These are phyloP conservation scores for Myrmecobius fasciatus DNA, from an alignment of 2,113 vertebrate genomes.

Conservation along the genomic window DNA sequence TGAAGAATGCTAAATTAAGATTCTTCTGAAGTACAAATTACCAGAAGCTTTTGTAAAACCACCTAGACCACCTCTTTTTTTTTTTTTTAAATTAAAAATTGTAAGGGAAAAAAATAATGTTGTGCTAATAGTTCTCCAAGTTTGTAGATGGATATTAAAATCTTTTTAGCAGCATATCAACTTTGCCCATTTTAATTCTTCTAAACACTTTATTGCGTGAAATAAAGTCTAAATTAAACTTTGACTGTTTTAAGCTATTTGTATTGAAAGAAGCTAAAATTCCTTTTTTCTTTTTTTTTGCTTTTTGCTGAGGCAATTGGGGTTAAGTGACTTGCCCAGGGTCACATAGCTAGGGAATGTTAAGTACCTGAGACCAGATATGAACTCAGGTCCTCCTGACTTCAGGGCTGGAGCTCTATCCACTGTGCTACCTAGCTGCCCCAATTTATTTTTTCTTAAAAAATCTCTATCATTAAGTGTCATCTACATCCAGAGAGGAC, in stretches of 20 bases:
- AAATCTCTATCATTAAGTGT: not conserved
- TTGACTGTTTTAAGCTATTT: conserved; percentile 29
- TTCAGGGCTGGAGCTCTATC: too few species aligned
- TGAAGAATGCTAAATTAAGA: conserved; percentile 42
- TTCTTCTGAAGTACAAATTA: conserved; percentile 36
- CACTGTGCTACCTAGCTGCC: too few species aligned
- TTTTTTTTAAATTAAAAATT: not conserved
- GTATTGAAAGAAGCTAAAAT: conserved; percentile 23
- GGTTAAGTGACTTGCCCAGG: too few species aligned
- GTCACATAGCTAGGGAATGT: too few species aligned
- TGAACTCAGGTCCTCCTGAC: too few species aligned
- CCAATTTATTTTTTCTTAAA: not conserved
- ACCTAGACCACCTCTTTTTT: not conserved
- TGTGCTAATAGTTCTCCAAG: not conserved
- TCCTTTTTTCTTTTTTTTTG: too few species aligned
- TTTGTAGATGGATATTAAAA: not conserved
- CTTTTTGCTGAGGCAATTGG: too few species aligned
- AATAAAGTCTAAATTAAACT: conserved; percentile 47
- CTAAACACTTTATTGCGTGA: conserved; percentile 32
- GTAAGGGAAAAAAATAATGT: not conserved
- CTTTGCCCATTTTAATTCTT: conserved; percentile 32
- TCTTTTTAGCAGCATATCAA: conserved; percentile 37
- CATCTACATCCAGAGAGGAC: too few species aligned
- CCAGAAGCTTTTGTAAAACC: conserved; percentile 18
- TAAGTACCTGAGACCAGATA: too few species aligned